Evolutionary conservation across 2,113 vertebrate genomes (phyloP), one percentile per base, ranked within the genome.

Genomic region (Ivindomyrus marchei): DNA sequence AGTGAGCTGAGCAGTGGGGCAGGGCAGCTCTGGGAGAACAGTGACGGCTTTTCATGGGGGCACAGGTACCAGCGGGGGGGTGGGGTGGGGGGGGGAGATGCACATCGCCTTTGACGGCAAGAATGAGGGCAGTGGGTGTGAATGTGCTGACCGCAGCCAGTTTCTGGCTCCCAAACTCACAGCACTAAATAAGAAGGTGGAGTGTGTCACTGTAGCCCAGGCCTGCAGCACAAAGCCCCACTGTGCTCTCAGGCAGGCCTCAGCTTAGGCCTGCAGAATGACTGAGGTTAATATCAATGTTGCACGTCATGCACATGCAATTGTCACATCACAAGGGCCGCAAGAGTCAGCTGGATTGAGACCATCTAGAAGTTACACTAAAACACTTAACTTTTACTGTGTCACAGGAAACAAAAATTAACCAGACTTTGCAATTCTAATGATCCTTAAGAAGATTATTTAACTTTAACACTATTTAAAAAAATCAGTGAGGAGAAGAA

Each of bases 31-130:
- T 11, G 42, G 66, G n/a, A 46, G 66, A 80, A 90, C 86, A 87
- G 66, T 39, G 49, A 9, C n/a, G 31, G 46, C 86, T 80, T 90
- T 90, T 90, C 58, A 90, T 56, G 46, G 62, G 36, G 11, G 17
- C 46, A 27, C 84, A 90, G 84, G 89, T 89, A 89, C 17, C 17
- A 4, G 10, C 1, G 1, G 42, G 1, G 84, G 21, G 24, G 46
- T 47, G 19, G 21, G 50, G 50, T 27, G 11, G 19, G 21, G 50
- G 50, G 31, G 49, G 11, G 24, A 10, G 52, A 56, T 2, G n/a
- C 9, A 17, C 24, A 15, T 24, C 8, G 46, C 42, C 45, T 83
- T 4, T 85, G 89, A 87, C 4, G 89, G 6, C 9, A 88, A 85
- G 27, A 56, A 88, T 45, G 88, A 88, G 88, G 21, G 45, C 13